Base-by-base conservation (phyloP, 2,888 invertebrate genomes). In the Cetonia aurata region DNA sequence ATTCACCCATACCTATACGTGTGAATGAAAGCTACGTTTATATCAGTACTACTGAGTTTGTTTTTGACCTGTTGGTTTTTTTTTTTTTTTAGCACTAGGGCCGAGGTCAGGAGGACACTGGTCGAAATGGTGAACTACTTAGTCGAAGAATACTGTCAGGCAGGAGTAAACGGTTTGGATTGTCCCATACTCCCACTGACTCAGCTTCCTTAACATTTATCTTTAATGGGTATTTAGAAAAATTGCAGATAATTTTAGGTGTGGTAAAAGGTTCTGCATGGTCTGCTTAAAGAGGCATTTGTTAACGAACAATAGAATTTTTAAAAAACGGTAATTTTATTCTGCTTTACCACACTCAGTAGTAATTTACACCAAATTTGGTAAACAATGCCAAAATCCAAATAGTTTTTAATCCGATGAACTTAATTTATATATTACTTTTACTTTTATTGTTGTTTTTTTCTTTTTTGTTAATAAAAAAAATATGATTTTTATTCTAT, bases 81-180 rank as follows among this genome's bases (percentile, higher is more conserved):
- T 6, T 48, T n/a, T 48, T 13, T 17, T 62, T 62, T 6, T 6
- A 62, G 50, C 13, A 33, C 33, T 13, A 62, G 25, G 25, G 9
- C 1, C n/a, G 44, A 62, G 19, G 37, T 62, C 0, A 6, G 41
- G 9, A 50, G 37, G 10, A 48, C 41, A 13, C 9, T 56, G 41
- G 41, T 6, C 15, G 3, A 13, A 13, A 56, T 56, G 56, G 56
- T 56, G 41, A 8, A 56, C 9, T 13, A 8, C 8, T 41, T 56
- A 74, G 89, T 95, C 1, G 87, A 90, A 15, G 94, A 96, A 79
- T 91, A 96, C 76, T 87, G 96, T 65, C 90, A 96, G 81, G 97
- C 97, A 0, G 86, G 89, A 75, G 83, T 88, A 76, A 92, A 96
- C 82, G 86, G 87, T 19, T 85, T 94, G 10, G 12, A 0, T 4